A percentile compares a stretch with the other conserved stretches of the same genome.
Evolutionary conservation across 1,140 invertebrate genomes (phyloP).

Genomic region (Solenopsis invicta): DNA sequence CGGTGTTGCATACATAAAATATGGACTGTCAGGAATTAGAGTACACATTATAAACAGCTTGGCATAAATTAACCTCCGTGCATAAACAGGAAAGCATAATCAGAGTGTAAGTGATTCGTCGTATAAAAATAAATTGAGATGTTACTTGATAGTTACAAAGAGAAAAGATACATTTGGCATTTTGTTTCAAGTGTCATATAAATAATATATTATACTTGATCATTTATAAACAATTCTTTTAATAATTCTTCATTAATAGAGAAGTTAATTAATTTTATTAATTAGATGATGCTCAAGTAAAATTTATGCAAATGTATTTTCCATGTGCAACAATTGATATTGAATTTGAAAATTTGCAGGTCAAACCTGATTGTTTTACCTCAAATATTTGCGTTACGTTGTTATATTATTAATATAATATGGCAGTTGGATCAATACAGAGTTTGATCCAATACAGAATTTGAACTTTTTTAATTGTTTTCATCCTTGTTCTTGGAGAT

Average conservation of each 20-base stretch:
- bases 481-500: background rate
- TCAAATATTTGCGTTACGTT: background rate
- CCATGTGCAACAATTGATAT: background rate
- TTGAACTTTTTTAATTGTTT: constrained; percentile 35
- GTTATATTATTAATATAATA: background rate
- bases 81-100: constrained; percentile 41
- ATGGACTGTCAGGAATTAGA: constrained; percentile 49
- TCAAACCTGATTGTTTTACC: background rate
- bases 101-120: constrained; percentile 27
- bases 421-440: constrained; percentile 15
- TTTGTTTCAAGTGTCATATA: background rate
- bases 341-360: background rate
- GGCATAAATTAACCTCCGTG: constrained; percentile 46
- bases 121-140: constrained; percentile 10
- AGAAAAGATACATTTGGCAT: background rate
- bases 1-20: constrained; percentile 54
- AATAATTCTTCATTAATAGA: background rate
- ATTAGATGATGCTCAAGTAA: background rate
- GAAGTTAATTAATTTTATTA: background rate
- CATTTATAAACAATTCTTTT: background rate
- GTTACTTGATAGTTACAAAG: background rate
- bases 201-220: too few relatives aligned
- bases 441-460: constrained; percentile 2
- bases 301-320: background rate
- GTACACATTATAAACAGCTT: constrained; percentile 51